phyloP scores from a whole-genome alignment of 37 sponge, comb jelly and placozoan genomes.

The Spongia lamella region DNA sequence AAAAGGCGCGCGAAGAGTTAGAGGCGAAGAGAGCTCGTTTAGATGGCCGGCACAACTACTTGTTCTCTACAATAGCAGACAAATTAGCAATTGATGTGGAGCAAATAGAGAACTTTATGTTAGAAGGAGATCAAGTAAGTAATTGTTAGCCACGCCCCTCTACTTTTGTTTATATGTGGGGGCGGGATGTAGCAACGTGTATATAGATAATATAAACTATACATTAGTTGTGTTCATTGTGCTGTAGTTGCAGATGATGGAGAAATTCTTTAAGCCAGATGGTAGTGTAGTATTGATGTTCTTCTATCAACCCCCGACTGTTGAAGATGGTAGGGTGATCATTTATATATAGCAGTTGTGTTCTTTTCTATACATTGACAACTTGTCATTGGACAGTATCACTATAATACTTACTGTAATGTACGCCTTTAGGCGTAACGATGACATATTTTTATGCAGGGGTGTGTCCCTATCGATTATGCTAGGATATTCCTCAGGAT shows the following conservation, averaged over 20 bases:
- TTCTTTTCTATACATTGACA: background rate
- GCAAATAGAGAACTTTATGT: slow-evolving; percentile 88
- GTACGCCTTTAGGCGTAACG: too few species aligned
- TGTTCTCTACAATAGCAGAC: slow-evolving; percentile 77
- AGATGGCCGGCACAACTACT: slow-evolving; percentile 87
- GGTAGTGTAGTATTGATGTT: slow-evolving; percentile 70
- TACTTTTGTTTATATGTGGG: background rate
- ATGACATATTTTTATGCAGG: too few species aligned
- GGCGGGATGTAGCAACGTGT: background rate
- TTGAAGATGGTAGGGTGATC: slow-evolving; percentile 10
- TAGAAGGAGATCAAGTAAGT: slow-evolving; percentile 80
- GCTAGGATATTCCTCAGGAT: too few species aligned
- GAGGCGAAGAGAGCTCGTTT: slow-evolving; percentile 82
- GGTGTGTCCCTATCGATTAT: too few species aligned
- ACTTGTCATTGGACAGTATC: background rate
- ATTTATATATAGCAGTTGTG: background rate
- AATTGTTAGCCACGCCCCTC: background rate
- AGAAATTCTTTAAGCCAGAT: slow-evolving; percentile 68
- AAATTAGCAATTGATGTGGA: slow-evolving; percentile 65
- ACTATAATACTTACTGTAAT: background rate
- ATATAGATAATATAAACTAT: background rate
- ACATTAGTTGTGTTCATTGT: background rate
- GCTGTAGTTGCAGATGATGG: slow-evolving; percentile 74
- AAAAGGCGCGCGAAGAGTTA: slow-evolving; percentile 63
- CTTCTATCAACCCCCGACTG: slow-evolving; percentile 67